phyloP scores from a whole-genome alignment of 2,888 invertebrate genomes.

The Sinelater perroti region DNA sequence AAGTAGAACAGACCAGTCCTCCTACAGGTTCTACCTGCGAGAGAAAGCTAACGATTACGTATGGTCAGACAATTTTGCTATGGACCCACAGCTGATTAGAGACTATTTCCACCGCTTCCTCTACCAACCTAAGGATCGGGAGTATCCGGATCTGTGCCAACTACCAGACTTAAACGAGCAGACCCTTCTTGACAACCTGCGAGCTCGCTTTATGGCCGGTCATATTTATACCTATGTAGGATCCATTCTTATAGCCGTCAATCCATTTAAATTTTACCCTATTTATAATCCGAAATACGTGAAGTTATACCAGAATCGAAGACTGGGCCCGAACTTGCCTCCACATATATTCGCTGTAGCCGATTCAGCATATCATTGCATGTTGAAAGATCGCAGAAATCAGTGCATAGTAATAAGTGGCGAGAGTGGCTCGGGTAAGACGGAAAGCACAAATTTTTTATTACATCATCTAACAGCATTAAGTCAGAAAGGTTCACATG shows the following conservation, averaged over 20 bases:
- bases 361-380: slow-evolving; percentile 92
- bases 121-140: slow-evolving; percentile 90
- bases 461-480: slow-evolving; percentile 94
- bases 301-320: slow-evolving; percentile 91
- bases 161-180: slow-evolving; percentile 94
- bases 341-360: slow-evolving; percentile 98
- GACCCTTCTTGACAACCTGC: slow-evolving; percentile 89
- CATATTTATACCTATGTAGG: slow-evolving; percentile 97
- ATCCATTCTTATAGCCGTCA: slow-evolving; percentile 93
- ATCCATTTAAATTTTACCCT: slow-evolving; percentile 94
- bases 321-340: slow-evolving; percentile 89
- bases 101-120: slow-evolving; percentile 92
- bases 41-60: slow-evolving; percentile 85
- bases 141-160: slow-evolving; percentile 95
- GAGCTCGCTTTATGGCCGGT: slow-evolving; percentile 87
- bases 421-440: slow-evolving; percentile 95
- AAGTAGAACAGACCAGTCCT: slow-evolving; percentile 64
- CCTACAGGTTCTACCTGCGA: slow-evolving; percentile 83
- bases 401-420: slow-evolving; percentile 96
- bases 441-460: slow-evolving; percentile 95
- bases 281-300: slow-evolving; percentile 98
- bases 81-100: slow-evolving; percentile 91
- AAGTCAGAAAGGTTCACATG: slow-evolving; percentile 93
- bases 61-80: slow-evolving; percentile 88
- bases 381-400: slow-evolving; percentile 90